Percentiles rank a stretch among this genome's conserved stretches.
Conservation (phyloP, 2,113 vertebrate genomes). For the Pungitius pungitius region DNA sequence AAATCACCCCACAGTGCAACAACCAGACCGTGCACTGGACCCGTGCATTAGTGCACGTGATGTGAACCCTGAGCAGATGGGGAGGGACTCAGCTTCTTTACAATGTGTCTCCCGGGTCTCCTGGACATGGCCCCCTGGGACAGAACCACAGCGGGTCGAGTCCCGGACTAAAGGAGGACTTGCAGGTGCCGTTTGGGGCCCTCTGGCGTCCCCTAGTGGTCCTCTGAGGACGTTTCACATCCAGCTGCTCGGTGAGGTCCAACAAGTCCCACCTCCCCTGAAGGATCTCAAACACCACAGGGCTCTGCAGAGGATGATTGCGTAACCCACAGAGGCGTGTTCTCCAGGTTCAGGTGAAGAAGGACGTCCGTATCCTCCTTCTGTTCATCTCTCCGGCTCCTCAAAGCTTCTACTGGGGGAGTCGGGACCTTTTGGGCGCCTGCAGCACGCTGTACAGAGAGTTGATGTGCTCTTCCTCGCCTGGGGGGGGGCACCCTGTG, state of each 20-base stretch:
- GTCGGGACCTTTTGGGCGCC: constrained; percentile 20
- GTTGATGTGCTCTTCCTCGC: not conserved
- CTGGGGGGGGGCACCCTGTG: not conserved
- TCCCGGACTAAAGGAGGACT: too few relatives aligned
- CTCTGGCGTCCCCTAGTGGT: not conserved
- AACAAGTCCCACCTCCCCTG: too few relatives aligned
- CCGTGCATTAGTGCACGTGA: not conserved
- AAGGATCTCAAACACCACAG: too few relatives aligned
- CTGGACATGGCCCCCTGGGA: not conserved
- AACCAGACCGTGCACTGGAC: not conserved
- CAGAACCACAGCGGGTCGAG: too few relatives aligned
- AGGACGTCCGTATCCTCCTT: not conserved
- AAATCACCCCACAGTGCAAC: not conserved
- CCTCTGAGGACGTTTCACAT: not conserved
- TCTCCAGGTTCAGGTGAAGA: not conserved
- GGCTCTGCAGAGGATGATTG: too few relatives aligned
- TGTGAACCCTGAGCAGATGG: not conserved
- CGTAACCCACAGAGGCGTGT: too few relatives aligned
- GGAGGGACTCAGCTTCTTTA: not conserved
- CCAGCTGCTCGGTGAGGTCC: not conserved
- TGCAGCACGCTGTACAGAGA: constrained; percentile 50
- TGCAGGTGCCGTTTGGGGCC: too few relatives aligned
- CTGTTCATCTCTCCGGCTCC: too few relatives aligned
- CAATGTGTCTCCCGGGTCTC: not conserved
- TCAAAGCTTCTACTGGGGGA: constrained; percentile 6